Conservation (phyloP, 2,113 vertebrate species). For the Psittacus erithacus region DNA sequence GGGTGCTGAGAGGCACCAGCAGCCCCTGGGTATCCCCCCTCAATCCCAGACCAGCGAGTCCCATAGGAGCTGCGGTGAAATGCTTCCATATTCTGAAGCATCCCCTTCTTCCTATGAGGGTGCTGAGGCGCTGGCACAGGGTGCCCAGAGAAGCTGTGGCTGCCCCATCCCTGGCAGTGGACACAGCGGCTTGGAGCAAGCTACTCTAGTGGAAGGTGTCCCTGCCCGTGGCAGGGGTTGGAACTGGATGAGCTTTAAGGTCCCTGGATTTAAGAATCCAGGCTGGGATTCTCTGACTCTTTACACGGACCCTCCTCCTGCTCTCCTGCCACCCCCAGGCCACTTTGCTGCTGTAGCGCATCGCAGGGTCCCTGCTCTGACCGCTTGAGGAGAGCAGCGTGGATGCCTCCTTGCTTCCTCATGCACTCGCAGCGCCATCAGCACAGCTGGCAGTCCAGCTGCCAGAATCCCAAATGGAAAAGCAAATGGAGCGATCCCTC, state of each 20-base stretch:
- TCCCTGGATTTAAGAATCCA: neutral
- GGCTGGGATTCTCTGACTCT: neutral
- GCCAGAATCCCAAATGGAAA: neutral
- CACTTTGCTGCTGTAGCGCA: fast-evolving
- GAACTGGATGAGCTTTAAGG: neutral
- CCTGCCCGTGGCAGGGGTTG: neutral
- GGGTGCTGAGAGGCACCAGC: neutral
- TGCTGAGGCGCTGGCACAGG: neutral
- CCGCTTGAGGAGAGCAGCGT: fast-evolving
- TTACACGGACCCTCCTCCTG: neutral
- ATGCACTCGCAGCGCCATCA: neutral
- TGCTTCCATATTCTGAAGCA: neutral
- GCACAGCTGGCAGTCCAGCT: fast-evolving
- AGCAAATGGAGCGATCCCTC: neutral
- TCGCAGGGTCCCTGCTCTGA: neutral
- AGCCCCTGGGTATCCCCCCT: neutral
- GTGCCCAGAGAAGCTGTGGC: neutral
- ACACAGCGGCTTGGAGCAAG: neutral
- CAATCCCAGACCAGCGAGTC: fast-evolving
- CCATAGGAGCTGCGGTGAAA: fast-evolving
- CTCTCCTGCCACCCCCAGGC: neutral
- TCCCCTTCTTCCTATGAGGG: neutral
- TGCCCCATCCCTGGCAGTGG: neutral
- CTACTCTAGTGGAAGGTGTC: neutral
- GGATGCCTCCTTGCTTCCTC: neutral